phyloP scores from a whole-genome alignment of 2,113 vertebrate species.

The Salminus brasiliensis region DNA sequence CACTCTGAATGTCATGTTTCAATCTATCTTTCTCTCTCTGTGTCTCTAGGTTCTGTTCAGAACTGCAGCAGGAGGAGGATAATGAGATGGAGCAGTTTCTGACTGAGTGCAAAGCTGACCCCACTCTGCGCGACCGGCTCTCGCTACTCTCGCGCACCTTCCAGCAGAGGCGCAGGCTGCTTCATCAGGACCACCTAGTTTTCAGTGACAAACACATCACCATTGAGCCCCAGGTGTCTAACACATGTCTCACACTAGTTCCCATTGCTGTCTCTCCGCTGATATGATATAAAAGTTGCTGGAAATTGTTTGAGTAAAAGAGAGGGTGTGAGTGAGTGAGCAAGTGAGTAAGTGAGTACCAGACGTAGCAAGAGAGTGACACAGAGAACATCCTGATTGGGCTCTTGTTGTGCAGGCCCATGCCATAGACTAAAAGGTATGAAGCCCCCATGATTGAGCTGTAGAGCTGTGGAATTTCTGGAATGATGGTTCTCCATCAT shows the following conservation, averaged over 20 bases:
- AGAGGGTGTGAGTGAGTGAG: too few relatives aligned
- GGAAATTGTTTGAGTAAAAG: too few relatives aligned
- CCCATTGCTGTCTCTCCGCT: too few relatives aligned
- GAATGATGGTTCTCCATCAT: too few relatives aligned
- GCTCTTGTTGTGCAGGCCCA: too few relatives aligned
- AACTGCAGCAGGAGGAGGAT: constrained; percentile 62
- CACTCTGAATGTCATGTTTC: background rate
- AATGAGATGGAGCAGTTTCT: constrained; percentile 62
- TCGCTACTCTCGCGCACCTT: constrained; percentile 68
- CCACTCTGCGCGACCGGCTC: constrained; percentile 62
- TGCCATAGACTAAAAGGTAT: too few relatives aligned
- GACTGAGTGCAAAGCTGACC: constrained; percentile 68
- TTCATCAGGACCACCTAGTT: constrained; percentile 64
- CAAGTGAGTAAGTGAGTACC: too few relatives aligned
- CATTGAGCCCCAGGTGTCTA: constrained; percentile 79
- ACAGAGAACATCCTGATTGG: too few relatives aligned
- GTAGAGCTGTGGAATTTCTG: too few relatives aligned
- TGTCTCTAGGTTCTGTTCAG: constrained; percentile 24
- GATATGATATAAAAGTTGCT: background rate
- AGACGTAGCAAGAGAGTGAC: too few relatives aligned
- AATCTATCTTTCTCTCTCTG: background rate
- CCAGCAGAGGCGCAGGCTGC: constrained; percentile 64
- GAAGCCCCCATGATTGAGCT: too few relatives aligned
- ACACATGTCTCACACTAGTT: background rate
- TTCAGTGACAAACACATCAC: constrained; percentile 70